Conservation (phyloP, 1,140 invertebrate species). For the Metaphire vulgaris region DNA sequence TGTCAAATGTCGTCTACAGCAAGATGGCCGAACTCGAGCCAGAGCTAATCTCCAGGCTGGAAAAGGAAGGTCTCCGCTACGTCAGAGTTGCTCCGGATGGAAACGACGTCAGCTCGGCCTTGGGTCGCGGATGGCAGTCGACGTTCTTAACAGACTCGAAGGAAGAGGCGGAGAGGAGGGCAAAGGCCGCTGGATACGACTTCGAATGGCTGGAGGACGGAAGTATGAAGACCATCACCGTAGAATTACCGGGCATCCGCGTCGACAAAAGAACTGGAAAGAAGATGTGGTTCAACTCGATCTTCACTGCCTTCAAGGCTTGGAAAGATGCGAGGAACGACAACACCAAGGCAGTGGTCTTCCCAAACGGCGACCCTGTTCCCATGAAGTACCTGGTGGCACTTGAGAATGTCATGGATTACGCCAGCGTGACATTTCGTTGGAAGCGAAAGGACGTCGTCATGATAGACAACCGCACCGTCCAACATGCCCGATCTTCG, state of each 20-base stretch:
- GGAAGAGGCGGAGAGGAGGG: conserved; percentile 36
- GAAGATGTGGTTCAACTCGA: conserved; percentile 43
- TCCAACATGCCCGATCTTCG: conserved; percentile 36
- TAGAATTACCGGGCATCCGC: conserved; percentile 35
- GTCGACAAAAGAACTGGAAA: conserved; percentile 37
- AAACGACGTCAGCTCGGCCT: conserved; percentile 34
- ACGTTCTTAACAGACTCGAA: conserved; percentile 36
- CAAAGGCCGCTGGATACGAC: conserved; percentile 33
- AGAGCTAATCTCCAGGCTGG: conserved; percentile 34
- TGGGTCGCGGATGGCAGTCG: conserved; percentile 40
- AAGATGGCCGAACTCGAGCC: conserved; percentile 32
- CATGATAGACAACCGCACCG: conserved; percentile 40
- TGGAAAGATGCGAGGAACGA: conserved; percentile 39
- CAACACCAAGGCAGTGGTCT: neutral
- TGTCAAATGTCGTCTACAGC: conserved; percentile 37
- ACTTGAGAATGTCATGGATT: conserved; percentile 33
- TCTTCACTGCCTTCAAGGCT: conserved; percentile 40
- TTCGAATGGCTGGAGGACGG: conserved; percentile 40
- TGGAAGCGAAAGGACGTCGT: conserved; percentile 41
- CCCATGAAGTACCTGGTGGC: conserved; percentile 33
- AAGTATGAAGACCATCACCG: conserved; percentile 37
- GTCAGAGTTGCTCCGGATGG: conserved; percentile 35
- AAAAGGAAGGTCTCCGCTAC: conserved; percentile 36
- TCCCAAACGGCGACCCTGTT: conserved; percentile 33
- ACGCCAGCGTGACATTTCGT: conserved; percentile 35